These are phyloP conservation scores for Temnopleurus reevesii DNA, from an alignment of 53 echinoderm and acorn worm genomes.

Conservation along the genomic window DNA sequence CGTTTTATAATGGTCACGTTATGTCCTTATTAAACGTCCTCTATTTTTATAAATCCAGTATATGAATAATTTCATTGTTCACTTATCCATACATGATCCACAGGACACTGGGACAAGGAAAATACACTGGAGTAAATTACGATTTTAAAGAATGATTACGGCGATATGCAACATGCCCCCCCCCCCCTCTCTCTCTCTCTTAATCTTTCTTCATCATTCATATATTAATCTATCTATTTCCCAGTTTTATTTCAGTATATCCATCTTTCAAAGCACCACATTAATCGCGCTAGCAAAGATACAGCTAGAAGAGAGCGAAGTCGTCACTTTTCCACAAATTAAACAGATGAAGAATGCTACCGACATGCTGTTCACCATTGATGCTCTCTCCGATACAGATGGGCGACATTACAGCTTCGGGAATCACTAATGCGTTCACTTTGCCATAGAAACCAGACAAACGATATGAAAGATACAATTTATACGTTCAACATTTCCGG, in stretches of 20 bases:
- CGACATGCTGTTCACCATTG: not conserved
- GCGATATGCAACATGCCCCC: not conserved
- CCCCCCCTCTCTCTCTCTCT: not conserved
- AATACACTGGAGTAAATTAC: too few species aligned
- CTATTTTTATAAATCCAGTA: too few species aligned
- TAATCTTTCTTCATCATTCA: not conserved
- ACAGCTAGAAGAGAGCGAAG: not conserved
- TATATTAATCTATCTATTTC: not conserved
- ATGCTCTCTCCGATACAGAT: not conserved
- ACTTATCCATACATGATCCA: too few species aligned
- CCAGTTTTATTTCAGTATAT: not conserved
- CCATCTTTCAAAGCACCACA: not conserved
- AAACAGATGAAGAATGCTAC: too few species aligned
- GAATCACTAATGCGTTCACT: not conserved
- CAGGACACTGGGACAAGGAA: too few species aligned
- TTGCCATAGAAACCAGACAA: slow-evolving; percentile 18
- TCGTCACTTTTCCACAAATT: too few species aligned
- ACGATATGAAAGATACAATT: too few species aligned
- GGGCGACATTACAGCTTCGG: not conserved
- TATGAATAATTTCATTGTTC: too few species aligned
- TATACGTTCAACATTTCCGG: too few species aligned
- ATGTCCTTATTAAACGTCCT: too few species aligned
- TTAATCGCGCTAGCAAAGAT: not conserved
- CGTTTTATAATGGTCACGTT: too few species aligned
- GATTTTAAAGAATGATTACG: too few species aligned